Base-by-base conservation (phyloP, 2,888 invertebrate species). In the Drosophila peninsularis region DNA sequence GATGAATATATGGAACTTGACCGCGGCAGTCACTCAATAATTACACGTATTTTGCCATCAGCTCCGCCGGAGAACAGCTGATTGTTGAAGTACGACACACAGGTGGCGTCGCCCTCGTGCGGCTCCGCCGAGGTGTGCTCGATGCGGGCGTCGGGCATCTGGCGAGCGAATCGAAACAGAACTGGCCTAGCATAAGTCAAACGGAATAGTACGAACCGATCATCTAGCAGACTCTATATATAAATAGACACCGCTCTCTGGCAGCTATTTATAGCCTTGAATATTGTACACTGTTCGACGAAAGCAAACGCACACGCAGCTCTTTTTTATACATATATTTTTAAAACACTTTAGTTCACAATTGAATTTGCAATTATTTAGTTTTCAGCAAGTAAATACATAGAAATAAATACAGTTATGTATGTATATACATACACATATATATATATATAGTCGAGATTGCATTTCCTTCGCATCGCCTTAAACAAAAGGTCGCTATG, bases 11-110 rank as follows among this genome's bases (percentile, higher is more conserved):
- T 7, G 11, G 4, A 27, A 21, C 11, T 24, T n/a, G 41, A 36
- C 27, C 13, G 32, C 5, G 30, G 11, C 11, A 36, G 6, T 10
- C 5, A 9, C 21, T 11, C n/a, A 37, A 70, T 83, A 81, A 87
- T 65, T 53, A 93, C 92, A 76, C 91, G 92, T 63, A 93, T 91
- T 88, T 91, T 92, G 24, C 93, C 92, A 86, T 93, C 93, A n/a
- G 92, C 91, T 13, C 93, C 93, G 41, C 92, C 92, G 49, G 91
- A 91, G 74, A 91, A 92, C 55, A 92, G 76, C 75, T 90, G 82
- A 54, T 88, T 84, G 45, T 90, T 78, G 45, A 77, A 83, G 71
- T 86, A 92, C 37, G 79, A 75, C 62, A 92, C 68, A 65, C 90
- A 90, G 45, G 90, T 90, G 60, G 90, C 90, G 80, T 93, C 93